Conservation (phyloP, 2,888 invertebrate genomes). For the Hybos culiciformis region DNA sequence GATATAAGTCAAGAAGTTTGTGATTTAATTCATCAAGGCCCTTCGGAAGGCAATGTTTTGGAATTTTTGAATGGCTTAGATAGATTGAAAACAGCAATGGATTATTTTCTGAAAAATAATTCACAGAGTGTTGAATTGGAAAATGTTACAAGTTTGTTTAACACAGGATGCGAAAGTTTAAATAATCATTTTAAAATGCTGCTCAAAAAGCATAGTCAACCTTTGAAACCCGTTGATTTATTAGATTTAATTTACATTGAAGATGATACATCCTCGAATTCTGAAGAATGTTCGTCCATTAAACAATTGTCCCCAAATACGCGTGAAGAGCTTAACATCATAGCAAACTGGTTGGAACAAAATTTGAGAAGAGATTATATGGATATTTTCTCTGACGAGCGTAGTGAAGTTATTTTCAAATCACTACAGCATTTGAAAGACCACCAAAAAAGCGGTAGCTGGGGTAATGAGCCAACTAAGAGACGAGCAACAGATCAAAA, state of each 20-base stretch:
- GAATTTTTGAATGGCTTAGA: slow-evolving; percentile 61
- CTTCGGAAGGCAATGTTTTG: slow-evolving; percentile 48
- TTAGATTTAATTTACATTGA: slow-evolving; percentile 77
- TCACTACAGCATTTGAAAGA: slow-evolving; percentile 66
- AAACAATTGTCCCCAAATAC: slow-evolving; percentile 57
- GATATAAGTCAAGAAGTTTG: slow-evolving; percentile 89
- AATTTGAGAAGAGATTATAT: slow-evolving; percentile 60
- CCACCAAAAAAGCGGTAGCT: slow-evolving; percentile 64
- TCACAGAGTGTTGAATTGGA: slow-evolving; percentile 87
- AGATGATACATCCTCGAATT: slow-evolving; percentile 53
- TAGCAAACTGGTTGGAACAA: slow-evolving; percentile 75
- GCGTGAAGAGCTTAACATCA: slow-evolving; percentile 56
- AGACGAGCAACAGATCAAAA: slow-evolving; percentile 64
- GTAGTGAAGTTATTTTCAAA: slow-evolving; percentile 61
- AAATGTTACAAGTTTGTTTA: slow-evolving; percentile 67
- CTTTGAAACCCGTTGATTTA: slow-evolving; percentile 73
- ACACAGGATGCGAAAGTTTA: slow-evolving; percentile 70
- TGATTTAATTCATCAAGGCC: slow-evolving; percentile 71
- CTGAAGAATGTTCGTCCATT: slow-evolving; percentile 48
- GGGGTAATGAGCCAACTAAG: slow-evolving; percentile 59
- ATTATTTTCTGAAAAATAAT: slow-evolving; percentile 85
- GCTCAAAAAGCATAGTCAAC: slow-evolving; percentile 71
- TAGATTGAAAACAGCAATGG: slow-evolving; percentile 71
- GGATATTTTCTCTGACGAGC: slow-evolving; percentile 57
- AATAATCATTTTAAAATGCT: slow-evolving; percentile 81